These are phyloP conservation scores for Hylia prasina DNA, from an alignment of 2,113 vertebrate genomes.

Conservation along the genomic window DNA sequence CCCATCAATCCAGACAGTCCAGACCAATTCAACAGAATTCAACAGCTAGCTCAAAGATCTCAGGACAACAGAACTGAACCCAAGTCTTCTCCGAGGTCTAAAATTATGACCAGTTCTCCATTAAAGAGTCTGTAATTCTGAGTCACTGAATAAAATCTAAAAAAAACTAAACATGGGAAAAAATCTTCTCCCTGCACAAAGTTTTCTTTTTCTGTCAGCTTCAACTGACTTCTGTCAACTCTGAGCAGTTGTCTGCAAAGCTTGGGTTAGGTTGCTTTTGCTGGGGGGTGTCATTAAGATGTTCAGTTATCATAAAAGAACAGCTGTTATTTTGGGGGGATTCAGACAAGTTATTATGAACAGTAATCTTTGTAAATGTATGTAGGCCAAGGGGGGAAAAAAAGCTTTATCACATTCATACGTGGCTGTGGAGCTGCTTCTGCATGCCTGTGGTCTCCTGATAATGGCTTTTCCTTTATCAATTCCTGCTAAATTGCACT, in stretches of 20 bases:
- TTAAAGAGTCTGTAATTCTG: background rate
- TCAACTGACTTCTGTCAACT: too few relatives aligned
- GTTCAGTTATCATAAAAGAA: background rate
- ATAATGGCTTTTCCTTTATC: background rate
- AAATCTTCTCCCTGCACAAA: background rate
- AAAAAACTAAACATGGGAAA: background rate
- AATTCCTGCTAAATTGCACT: background rate
- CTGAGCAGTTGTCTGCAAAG: background rate
- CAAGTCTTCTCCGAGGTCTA: background rate
- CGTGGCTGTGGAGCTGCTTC: fast-evolving
- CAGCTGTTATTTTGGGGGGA: background rate
- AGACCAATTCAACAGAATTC: background rate
- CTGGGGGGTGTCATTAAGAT: background rate
- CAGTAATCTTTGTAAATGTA: background rate
- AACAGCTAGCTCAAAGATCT: background rate
- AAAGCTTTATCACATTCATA: background rate
- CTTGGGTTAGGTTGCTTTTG: background rate
- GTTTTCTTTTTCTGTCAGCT: background rate
- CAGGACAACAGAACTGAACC: background rate
- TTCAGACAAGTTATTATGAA: background rate
- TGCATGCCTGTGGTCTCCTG: fast-evolving
- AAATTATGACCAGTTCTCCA: background rate
- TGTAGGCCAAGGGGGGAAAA: fast-evolving
- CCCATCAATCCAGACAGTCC: background rate
- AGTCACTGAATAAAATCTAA: background rate